These are phyloP conservation scores for Tenualosa thibaudeaui DNA, from an alignment of 2,797 vertebrate genomes.

Conservation along the genomic window DNA sequence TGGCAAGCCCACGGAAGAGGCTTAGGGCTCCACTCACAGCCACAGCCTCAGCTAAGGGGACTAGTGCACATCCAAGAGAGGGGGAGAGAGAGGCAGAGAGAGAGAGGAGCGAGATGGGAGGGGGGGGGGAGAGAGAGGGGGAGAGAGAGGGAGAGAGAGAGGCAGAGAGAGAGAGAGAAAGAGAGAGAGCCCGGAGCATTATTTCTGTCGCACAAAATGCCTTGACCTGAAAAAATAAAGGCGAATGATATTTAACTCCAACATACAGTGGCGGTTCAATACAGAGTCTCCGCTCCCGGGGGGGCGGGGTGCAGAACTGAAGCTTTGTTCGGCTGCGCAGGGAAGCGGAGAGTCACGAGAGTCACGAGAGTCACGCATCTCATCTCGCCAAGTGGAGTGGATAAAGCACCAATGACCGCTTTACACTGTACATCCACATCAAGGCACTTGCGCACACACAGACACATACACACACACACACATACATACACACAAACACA, in stretches of 20 bases:
- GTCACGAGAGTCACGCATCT: conserved; percentile 70
- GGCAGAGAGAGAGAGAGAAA: background rate
- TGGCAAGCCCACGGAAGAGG: conserved; percentile 32
- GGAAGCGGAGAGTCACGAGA: conserved; percentile 75
- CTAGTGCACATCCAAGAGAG: conserved; percentile 44
- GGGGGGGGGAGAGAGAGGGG: conserved; percentile 37
- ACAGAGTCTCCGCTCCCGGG: conserved; percentile 40
- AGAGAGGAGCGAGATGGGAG: too few species aligned
- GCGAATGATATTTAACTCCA: conserved; percentile 71
- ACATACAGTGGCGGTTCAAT: conserved; percentile 57
- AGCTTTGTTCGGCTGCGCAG: conserved; percentile 63
- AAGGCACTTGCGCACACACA: conserved; percentile 41
- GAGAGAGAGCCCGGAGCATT: conserved; percentile 57
- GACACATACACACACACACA: conserved; percentile 8
- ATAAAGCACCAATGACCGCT: conserved; percentile 67
- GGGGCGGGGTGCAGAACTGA: conserved; percentile 52
- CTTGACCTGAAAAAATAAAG: conserved; percentile 79
- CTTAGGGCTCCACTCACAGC: conserved; percentile 44
- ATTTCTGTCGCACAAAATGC: conserved; percentile 63
- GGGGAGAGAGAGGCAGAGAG: background rate
- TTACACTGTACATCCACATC: conserved; percentile 64
- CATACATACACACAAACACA: background rate
- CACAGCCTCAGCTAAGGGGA: conserved; percentile 17
- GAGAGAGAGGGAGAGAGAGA: conserved; percentile 30
- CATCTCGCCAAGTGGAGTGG: conserved; percentile 67